These are phyloP conservation scores for Zosterops japonicus DNA, from an alignment of 2,113 vertebrate species.

Conservation along the genomic window DNA sequence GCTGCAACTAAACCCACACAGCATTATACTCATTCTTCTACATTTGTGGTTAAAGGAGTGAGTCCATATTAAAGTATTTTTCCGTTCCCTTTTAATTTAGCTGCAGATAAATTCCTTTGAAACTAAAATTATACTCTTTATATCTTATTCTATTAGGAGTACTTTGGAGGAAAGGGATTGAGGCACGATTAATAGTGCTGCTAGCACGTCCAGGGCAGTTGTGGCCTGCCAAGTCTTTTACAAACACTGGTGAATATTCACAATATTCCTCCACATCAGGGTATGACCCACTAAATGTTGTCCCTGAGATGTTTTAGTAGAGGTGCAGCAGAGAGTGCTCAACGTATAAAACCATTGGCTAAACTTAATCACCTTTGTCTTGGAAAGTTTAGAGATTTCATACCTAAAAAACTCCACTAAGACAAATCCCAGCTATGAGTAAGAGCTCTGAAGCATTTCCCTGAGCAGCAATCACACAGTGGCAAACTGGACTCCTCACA, in stretches of 20 bases:
- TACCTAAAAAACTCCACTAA: neutral
- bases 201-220: neutral
- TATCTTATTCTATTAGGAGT: neutral
- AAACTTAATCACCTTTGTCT: neutral
- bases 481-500: constrained; percentile 28
- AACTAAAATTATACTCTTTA: neutral
- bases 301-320: neutral
- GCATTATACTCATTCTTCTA: neutral
- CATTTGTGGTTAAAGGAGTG: neutral
- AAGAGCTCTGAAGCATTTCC: constrained; percentile 20
- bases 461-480: constrained; percentile 16
- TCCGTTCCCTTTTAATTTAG: neutral
- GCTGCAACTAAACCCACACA: neutral
- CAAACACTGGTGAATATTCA: neutral
- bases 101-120: constrained; percentile 2
- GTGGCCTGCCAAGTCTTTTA: constrained; percentile 1
- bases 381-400: neutral
- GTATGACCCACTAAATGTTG: neutral
- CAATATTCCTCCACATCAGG: neutral
- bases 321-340: neutral
- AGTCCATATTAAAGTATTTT: neutral
- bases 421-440: constrained; percentile 40
- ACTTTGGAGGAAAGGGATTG: neutral
- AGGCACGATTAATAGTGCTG: neutral
- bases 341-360: neutral